Base-by-base conservation (phyloP, 2,888 invertebrate genomes). In the Sinhomidia bicolor region DNA sequence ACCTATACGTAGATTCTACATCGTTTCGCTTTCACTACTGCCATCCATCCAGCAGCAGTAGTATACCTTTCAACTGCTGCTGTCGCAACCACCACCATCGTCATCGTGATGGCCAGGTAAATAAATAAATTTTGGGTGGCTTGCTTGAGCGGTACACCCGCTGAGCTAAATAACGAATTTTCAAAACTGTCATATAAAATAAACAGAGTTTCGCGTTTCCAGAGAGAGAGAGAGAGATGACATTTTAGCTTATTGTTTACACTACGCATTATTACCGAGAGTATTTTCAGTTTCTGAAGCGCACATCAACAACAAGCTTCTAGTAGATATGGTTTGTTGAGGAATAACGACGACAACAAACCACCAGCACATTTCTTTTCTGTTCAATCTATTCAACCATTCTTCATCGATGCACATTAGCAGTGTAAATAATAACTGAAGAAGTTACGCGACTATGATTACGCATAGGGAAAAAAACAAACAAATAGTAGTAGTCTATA, bases 101-200 rank as follows among this genome's bases (percentile, higher is more conserved):
- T n/a, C n/a, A n/a, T n/a, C n/a, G n/a, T n/a, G n/a, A n/a, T n/a
- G n/a, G 7, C 68, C 74, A 74, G 1, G 23, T 41, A 47, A 47
- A 47, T 74, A 47, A 9, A 47, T 20, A 36, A 17, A 5, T 17
- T 17, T 29, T 10, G 20, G 26, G 6, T 47, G 36, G 36, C n/a
- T n/a, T n/a, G n/a, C n/a, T n/a, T 71, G 36, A 71, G 47, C 12
- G 17, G 17, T 17, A 20, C 76, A 14, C 76, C 76, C 76, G 54
- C 51, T 54, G 76, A 29, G 54, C 29, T 76, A 54, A 76, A 76
- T 51, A 23, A 12, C 23, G 20, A 47, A 74, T 74, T 47, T 74
- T 36, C 12, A 51, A 76, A 32, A 26, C 76, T 76, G 54, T 76
- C 51, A 51, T 76, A 51, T 76, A 29, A 51, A 51, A 51, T 71